Conservation (phyloP, 2,113 vertebrate genomes). For the Ranitomeya imitator region DNA sequence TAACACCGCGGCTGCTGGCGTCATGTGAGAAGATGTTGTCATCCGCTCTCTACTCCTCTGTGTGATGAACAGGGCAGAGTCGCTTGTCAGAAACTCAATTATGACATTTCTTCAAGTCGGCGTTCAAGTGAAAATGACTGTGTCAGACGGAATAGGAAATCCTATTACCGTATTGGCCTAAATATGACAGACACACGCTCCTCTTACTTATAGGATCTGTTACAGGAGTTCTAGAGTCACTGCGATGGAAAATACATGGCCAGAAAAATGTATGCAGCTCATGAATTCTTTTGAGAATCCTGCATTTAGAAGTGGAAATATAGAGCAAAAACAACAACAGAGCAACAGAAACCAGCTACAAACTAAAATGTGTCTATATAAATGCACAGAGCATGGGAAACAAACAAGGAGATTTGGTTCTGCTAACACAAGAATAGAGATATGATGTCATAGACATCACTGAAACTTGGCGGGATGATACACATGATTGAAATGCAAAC, state of each 20-base stretch:
- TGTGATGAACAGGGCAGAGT: background rate
- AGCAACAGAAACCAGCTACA: no score
- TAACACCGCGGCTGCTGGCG: background rate
- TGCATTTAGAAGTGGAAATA: no score
- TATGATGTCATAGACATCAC: no score
- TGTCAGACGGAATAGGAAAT: constrained; percentile 10
- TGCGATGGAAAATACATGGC: background rate
- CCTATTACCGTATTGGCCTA: background rate
- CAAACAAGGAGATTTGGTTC: no score
- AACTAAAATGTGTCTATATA: no score
- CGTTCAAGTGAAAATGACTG: constrained; percentile 32
- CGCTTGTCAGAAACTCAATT: constrained; percentile 37
- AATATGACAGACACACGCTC: background rate
- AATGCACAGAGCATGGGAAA: no score
- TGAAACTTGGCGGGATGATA: no score
- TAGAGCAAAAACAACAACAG: no score
- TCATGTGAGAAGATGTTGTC: constrained; percentile 19
- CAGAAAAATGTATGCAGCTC: no score
- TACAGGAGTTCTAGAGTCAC: background rate
- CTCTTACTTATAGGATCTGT: background rate
- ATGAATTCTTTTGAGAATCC: no score
- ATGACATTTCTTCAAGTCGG: constrained; percentile 33
- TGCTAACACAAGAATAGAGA: no score
- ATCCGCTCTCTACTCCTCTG: constrained; percentile 1
- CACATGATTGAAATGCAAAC: no score